phyloP scores from a whole-genome alignment of 1,140 invertebrate genomes.

The Bombus turneri region DNA sequence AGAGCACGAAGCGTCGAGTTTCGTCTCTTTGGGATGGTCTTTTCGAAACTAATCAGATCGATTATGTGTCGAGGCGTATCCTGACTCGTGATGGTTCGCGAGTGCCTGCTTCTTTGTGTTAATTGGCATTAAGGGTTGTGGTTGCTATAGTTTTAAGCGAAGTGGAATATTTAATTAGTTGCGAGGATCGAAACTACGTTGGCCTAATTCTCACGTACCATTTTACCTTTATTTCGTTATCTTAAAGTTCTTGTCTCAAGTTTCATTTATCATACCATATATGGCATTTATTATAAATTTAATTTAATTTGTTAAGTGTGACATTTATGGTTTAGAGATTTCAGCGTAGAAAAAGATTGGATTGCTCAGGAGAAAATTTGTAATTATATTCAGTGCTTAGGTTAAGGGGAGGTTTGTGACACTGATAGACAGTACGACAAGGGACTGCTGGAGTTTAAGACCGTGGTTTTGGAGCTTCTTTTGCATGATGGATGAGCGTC shows the following conservation, averaged over 20 bases:
- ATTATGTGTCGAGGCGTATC: not conserved
- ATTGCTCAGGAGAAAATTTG: not conserved
- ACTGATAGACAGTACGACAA: not conserved
- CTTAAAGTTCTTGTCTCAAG: not conserved
- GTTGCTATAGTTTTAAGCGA: not conserved
- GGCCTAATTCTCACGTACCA: not conserved
- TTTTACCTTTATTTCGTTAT: not conserved
- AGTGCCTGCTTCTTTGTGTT: not conserved
- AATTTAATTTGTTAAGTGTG: not conserved
- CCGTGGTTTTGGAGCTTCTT: slow-evolving; percentile 32
- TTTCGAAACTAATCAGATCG: not conserved
- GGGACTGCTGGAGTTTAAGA: not conserved
- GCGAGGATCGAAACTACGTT: not conserved
- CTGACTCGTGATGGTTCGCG: too few species aligned
- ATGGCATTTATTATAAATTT: not conserved
- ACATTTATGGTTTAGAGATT: too few species aligned
- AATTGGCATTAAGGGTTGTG: not conserved
- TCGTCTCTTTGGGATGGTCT: not conserved
- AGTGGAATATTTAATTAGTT: not conserved
- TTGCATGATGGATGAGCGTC: slow-evolving; percentile 5
- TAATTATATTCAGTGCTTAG: not conserved
- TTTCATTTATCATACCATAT: too few species aligned
- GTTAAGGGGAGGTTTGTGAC: not conserved
- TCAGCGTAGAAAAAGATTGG: not conserved
- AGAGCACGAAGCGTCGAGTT: not conserved